Evolutionary conservation across 2,797 vertebrate species (phyloP).

Genomic region (Gallinago solitaria): DNA sequence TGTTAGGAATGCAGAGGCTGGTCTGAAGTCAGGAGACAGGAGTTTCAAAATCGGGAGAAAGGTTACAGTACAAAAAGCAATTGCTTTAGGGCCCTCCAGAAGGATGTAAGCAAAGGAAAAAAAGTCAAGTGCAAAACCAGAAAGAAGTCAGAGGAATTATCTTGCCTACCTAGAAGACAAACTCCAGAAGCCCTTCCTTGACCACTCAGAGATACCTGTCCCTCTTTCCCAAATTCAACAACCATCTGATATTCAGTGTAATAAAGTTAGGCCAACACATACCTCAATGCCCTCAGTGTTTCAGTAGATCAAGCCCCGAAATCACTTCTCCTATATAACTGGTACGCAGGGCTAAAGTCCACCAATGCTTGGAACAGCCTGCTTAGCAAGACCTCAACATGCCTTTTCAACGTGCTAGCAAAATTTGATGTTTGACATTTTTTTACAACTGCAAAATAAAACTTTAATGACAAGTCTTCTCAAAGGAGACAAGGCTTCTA

Average conservation of each 20-base stretch:
- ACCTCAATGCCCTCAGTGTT: background rate
- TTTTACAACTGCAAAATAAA: background rate
- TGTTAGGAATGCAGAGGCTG: background rate
- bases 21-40: background rate
- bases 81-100: background rate
- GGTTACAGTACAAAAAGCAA: background rate
- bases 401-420: background rate
- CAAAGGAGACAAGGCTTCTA: background rate
- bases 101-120: background rate
- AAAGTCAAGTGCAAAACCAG: background rate
- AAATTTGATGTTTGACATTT: background rate
- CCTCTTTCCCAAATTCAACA: background rate
- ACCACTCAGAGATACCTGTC: background rate
- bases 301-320: background rate
- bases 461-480: background rate
- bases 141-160: background rate
- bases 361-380: background rate
- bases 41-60: background rate
- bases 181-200: background rate
- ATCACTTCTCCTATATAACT: background rate
- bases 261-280: background rate
- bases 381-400: background rate
- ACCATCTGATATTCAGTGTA: background rate
- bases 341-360: background rate
- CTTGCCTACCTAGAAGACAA: background rate